phyloP scores from a whole-genome alignment of 92 coral and sea anemone species.

The Scolanthus callimorphus region DNA sequence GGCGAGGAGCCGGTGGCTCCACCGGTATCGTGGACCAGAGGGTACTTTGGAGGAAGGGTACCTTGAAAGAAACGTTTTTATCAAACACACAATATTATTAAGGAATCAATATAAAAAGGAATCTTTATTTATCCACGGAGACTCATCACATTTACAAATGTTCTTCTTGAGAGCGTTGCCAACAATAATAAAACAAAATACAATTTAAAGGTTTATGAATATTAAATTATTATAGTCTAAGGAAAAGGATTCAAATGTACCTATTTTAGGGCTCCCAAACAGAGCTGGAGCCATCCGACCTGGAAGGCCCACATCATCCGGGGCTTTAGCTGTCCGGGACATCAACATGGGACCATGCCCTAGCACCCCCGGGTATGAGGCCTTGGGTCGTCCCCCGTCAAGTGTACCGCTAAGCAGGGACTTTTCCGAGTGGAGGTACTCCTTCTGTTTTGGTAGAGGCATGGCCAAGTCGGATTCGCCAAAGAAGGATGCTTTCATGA shows the following conservation, averaged over 20 bases:
- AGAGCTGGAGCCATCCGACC: slow-evolving; percentile 40
- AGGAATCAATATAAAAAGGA: too few species aligned
- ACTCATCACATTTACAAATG: too few species aligned
- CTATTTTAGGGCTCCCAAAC: slow-evolving; percentile 80
- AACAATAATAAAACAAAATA: too few species aligned
- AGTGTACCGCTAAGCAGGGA: slow-evolving; percentile 31
- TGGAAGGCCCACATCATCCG: slow-evolving; percentile 13
- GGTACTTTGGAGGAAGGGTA: slow-evolving; percentile 40
- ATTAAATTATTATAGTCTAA: too few species aligned
- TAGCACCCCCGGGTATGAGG: slow-evolving; percentile 16
- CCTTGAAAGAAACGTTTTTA: too few species aligned
- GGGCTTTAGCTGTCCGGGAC: slow-evolving; percentile 3
- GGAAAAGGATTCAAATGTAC: slow-evolving; percentile 19
- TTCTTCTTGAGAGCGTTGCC: too few species aligned
- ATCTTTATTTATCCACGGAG: too few species aligned
- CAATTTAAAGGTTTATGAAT: too few species aligned
- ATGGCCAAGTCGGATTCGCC: slow-evolving; percentile 52
- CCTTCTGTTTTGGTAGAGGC: slow-evolving; percentile 16
- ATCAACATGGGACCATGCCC: too few species aligned
- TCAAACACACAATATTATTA: too few species aligned
- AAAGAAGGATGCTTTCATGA: slow-evolving; percentile 98
- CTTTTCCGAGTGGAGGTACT: slow-evolving; percentile 36
- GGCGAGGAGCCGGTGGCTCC: slow-evolving; percentile 59
- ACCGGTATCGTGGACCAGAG: slow-evolving; percentile 35
- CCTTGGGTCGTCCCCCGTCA: slow-evolving; percentile 7